Conservation (phyloP, 2,888 invertebrate genomes). For the Ophion costatus region DNA sequence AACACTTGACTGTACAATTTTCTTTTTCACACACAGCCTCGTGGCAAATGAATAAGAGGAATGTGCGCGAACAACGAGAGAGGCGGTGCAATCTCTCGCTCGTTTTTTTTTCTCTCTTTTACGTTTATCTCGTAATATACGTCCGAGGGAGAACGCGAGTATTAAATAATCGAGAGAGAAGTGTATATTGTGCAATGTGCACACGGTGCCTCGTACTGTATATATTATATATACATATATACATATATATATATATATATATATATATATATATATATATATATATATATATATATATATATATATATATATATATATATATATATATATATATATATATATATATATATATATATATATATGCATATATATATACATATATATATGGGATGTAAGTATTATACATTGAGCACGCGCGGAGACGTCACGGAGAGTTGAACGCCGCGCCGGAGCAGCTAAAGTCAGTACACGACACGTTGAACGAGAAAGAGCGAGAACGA, state of each 20-base stretch:
- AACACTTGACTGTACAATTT: conserved; percentile 8
- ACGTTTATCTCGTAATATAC: conserved; percentile 37
- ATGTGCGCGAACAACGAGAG: conserved; percentile 51
- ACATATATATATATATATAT: background rate
- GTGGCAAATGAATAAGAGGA: conserved; percentile 48
- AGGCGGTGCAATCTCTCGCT: conserved; percentile 41
- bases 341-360: too few species aligned
- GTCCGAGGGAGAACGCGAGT: conserved; percentile 40
- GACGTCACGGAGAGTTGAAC: conserved; percentile 63
- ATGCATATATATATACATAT: too few species aligned
- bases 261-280: too few species aligned
- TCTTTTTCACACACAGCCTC: conserved; percentile 13
- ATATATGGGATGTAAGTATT: background rate
- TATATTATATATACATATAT: conserved; percentile 2
- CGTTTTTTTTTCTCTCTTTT: conserved; percentile 32
- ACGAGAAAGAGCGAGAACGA: conserved; percentile 30
- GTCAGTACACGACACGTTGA: conserved; percentile 45
- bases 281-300: too few species aligned
- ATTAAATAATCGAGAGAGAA: conserved; percentile 63
- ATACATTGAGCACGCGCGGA: conserved; percentile 57
- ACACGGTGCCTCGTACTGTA: conserved; percentile 37
- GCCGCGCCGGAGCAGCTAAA: conserved; percentile 60
- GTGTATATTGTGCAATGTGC: conserved; percentile 55
- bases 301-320: background rate
- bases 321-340: background rate